Percentiles rank a stretch among this genome's conserved stretches.
These are phyloP conservation scores for Sylvicola fuscatus DNA, from an alignment of 2,888 invertebrate species.

Conservation along the genomic window DNA sequence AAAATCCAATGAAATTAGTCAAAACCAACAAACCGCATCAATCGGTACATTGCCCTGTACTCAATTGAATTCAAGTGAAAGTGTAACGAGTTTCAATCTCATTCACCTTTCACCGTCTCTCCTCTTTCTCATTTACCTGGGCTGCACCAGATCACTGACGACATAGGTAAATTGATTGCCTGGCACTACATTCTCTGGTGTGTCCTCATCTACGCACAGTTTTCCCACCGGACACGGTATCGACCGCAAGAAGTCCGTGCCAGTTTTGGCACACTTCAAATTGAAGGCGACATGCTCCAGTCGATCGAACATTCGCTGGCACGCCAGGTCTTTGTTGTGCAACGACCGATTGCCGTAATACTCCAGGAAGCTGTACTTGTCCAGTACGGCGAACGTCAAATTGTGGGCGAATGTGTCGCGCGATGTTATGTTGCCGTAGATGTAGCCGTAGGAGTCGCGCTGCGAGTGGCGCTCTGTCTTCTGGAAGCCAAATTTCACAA, in stretches of 20 bases:
- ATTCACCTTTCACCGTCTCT: not conserved
- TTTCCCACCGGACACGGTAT: conserved; percentile 58
- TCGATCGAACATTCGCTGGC: conserved; percentile 69
- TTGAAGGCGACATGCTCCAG: conserved; percentile 70
- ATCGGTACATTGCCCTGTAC: not conserved
- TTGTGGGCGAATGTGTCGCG: conserved; percentile 36
- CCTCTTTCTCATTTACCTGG: conserved; percentile 38
- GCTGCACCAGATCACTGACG: conserved; percentile 72
- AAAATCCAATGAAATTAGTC: conserved; percentile 9
- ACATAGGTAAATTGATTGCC: conserved; percentile 88
- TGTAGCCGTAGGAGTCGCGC: conserved; percentile 78
- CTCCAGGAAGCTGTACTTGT: conserved; percentile 70
- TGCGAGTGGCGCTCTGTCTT: conserved; percentile 76
- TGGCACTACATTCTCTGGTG: conserved; percentile 62
- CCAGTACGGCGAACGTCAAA: conserved; percentile 74
- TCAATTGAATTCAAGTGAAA: conserved; percentile 1
- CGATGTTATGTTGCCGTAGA: conserved; percentile 87
- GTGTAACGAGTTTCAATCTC: not conserved
- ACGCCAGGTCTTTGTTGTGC: conserved; percentile 48
- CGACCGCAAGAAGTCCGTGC: conserved; percentile 61
- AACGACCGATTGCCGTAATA: conserved; percentile 64
- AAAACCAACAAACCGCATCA: too few species aligned
- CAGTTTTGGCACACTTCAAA: conserved; percentile 43
- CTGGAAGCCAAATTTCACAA: conserved; percentile 92
- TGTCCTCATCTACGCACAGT: conserved; percentile 74